These are phyloP conservation scores for Molorchus minor DNA, from an alignment of 2,888 invertebrate species.

Conservation along the genomic window DNA sequence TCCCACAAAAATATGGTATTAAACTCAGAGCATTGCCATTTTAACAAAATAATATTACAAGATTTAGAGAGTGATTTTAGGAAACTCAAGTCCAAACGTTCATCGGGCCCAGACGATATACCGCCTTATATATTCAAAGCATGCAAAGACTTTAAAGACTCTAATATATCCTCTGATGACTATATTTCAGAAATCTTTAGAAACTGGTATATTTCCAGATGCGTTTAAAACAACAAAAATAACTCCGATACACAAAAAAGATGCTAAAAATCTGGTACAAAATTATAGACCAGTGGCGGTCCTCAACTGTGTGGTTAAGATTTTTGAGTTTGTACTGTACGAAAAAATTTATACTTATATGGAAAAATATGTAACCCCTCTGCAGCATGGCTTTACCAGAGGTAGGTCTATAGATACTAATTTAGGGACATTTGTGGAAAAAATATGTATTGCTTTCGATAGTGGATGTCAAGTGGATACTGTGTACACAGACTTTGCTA, in stretches of 20 bases:
- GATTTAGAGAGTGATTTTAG: not conserved
- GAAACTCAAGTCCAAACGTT: constrained; percentile 6
- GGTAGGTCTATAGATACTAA: not conserved
- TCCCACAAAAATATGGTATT: not conserved
- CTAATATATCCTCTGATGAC: not conserved
- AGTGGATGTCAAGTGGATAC: not conserved
- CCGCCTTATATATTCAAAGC: constrained; percentile 12
- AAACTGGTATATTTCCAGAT: not conserved
- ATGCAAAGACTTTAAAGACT: not conserved
- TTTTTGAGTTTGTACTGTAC: not conserved
- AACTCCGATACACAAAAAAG: constrained; percentile 1
- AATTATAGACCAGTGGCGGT: constrained; percentile 2
- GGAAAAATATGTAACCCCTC: not conserved
- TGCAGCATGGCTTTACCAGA: not conserved
- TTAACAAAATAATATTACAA: constrained; percentile 1
- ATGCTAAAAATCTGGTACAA: not conserved
- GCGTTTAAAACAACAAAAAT: no score
- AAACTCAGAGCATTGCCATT: not conserved
- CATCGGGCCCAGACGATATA: constrained; percentile 7
- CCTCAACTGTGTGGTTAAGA: not conserved
- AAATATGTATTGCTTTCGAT: not conserved
- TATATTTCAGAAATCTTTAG: not conserved
- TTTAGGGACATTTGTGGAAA: not conserved
- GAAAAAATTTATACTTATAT: not conserved
- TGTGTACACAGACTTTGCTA: not conserved